phyloP scores from a whole-genome alignment of 2,888 invertebrate species.

The Hydrotaea diabolus region DNA sequence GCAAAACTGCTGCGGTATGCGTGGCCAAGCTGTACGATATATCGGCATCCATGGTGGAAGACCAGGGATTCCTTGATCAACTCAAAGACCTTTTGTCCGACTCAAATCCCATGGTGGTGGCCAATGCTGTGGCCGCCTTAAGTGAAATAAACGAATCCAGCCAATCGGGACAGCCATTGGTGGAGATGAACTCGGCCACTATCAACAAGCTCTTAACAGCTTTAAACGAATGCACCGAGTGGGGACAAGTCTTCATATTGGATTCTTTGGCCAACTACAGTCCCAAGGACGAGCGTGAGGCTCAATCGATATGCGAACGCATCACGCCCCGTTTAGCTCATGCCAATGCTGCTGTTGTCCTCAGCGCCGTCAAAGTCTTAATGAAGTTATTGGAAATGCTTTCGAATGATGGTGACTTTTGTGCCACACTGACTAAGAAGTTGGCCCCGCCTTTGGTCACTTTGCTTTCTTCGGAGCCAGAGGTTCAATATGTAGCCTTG shows the following conservation, averaged over 20 bases:
- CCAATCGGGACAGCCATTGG: conserved; percentile 95
- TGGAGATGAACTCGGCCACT: conserved; percentile 97
- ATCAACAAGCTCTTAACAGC: conserved; percentile 99
- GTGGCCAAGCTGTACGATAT: conserved; percentile 99
- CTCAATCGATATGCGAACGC: conserved; percentile 98
- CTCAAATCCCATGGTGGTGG: conserved; percentile 99
- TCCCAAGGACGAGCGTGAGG: conserved; percentile 98
- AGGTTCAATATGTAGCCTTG: conserved; percentile 99
- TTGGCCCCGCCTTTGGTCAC: conserved; percentile 99
- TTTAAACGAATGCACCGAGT: conserved; percentile 99
- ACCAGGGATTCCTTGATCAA: conserved; percentile 97
- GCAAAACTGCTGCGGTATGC: conserved; percentile 99
- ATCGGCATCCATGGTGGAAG: conserved; percentile 85
- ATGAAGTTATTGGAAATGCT: conserved; percentile 99
- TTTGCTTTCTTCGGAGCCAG: conserved; percentile 97
- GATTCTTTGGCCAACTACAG: conserved; percentile 98
- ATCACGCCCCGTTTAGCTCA: conserved; percentile 98
- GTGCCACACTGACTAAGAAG: conserved; percentile 96
- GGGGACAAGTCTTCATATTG: conserved; percentile 99
- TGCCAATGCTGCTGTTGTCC: conserved; percentile 99
- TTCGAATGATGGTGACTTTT: conserved; percentile 95
- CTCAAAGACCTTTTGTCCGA: conserved; percentile 98
- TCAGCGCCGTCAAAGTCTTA: conserved; percentile 97
- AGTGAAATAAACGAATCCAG: conserved; percentile 99
- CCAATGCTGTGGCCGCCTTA: conserved; percentile 98